A percentile compares a stretch with the other conserved stretches of the same genome.
Conservation (phyloP, 2,113 vertebrate genomes). For the Elephantulus edwardii region DNA sequence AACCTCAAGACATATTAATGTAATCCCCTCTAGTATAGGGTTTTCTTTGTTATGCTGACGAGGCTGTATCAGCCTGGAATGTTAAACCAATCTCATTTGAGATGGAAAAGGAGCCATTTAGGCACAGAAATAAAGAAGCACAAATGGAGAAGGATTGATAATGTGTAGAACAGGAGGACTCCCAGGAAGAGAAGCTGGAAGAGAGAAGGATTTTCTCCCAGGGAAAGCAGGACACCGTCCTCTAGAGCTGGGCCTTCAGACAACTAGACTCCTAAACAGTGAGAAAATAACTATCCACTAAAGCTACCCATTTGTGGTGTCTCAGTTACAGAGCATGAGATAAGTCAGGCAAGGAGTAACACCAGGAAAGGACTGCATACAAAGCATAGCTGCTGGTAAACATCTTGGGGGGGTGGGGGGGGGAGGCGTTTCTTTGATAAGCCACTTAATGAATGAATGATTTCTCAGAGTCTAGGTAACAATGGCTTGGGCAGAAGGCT, state of each 20-base stretch:
- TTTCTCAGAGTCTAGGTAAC: not conserved
- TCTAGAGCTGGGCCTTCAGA: not conserved
- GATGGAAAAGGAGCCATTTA: not conserved
- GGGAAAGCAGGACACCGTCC: not conserved
- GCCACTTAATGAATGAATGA: not conserved
- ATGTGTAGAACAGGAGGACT: not conserved
- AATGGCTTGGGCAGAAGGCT: not conserved
- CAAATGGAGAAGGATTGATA: not conserved
- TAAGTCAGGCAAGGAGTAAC: not conserved
- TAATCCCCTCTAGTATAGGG: not conserved
- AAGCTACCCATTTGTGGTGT: not conserved
- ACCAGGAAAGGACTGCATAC: not conserved
- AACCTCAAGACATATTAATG: not conserved
- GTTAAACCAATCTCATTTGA: not conserved
- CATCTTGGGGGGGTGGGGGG: too few species aligned
- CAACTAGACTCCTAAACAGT: not conserved
- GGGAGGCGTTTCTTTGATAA: conserved; percentile 15
- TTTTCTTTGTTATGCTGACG: not conserved
- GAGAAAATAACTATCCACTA: not conserved
- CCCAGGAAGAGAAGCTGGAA: not conserved
- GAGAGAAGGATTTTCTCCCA: not conserved
- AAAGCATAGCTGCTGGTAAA: too few species aligned
- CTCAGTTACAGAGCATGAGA: not conserved
- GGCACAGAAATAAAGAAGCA: not conserved
- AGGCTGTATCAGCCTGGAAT: not conserved